Evolutionary conservation across 2,113 vertebrate genomes (phyloP).

Genomic region (Ancistrus triradiatus): DNA sequence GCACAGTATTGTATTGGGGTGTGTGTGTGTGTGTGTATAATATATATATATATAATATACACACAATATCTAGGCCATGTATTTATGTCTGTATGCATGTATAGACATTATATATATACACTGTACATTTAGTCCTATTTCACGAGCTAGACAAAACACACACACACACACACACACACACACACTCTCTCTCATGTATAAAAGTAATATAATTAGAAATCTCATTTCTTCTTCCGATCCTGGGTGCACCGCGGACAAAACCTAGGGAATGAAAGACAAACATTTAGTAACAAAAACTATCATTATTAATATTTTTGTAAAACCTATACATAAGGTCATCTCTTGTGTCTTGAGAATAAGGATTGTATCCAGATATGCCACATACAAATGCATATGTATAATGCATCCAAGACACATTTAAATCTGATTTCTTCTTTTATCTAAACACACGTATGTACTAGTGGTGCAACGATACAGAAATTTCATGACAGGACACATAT

Average conservation of each 20-base stretch:
- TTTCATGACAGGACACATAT: too few species aligned
- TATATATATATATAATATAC: too few species aligned
- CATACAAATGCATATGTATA: too few species aligned
- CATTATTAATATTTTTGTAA: background rate
- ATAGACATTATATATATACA: constrained; percentile 34
- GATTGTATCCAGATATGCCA: too few species aligned
- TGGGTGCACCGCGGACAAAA: constrained; percentile 94
- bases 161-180: constrained; percentile 25
- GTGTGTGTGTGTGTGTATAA: constrained; percentile 8
- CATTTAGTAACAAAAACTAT: background rate
- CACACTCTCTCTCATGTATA: constrained; percentile 36
- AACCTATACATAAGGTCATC: background rate
- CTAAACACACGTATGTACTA: too few species aligned
- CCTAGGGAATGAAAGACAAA: constrained; percentile 61
- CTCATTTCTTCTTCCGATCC: constrained; percentile 92
- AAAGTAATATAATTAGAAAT: constrained; percentile 41
- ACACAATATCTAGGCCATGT: too few species aligned
- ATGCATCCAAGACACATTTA: too few species aligned
- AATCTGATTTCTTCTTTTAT: too few species aligned
- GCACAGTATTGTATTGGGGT: too few species aligned
- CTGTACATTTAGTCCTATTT: constrained; percentile 36
- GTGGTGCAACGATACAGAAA: too few species aligned
- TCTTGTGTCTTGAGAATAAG: too few species aligned
- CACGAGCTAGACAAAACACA: constrained; percentile 33
- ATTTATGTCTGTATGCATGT: constrained; percentile 28